phyloP scores from a whole-genome alignment of 1,140 invertebrate genomes.

The Bombyx mori region DNA sequence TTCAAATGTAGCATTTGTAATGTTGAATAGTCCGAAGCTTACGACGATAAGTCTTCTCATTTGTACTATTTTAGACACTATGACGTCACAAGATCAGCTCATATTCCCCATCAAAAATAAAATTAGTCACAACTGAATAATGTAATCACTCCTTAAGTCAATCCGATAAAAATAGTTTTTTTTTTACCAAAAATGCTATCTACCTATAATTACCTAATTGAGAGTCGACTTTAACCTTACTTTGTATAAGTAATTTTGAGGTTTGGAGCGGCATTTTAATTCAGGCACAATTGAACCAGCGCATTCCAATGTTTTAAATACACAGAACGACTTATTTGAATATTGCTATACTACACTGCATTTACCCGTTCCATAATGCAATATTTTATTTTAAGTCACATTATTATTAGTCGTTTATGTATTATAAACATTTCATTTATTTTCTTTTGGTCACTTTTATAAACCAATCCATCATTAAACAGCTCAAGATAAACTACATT shows the following conservation, averaged over 20 bases:
- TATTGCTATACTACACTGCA: not conserved
- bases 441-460: not conserved
- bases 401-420: slow-evolving; percentile 15
- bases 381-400: not conserved
- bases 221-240: slow-evolving; percentile 50
- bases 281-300: slow-evolving; percentile 68
- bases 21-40: slow-evolving; percentile 69
- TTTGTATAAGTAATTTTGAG: slow-evolving; percentile 67
- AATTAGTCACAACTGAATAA: slow-evolving; percentile 67
- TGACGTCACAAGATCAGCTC: slow-evolving; percentile 66
- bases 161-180: slow-evolving; percentile 37
- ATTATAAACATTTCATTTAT: slow-evolving; percentile 17
- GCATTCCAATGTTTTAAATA: slow-evolving; percentile 60
- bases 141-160: slow-evolving; percentile 66
- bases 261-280: slow-evolving; percentile 68
- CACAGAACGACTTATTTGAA: slow-evolving; percentile 31
- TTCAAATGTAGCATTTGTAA: slow-evolving; percentile 71
- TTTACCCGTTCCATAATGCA: not conserved
- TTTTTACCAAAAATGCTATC: slow-evolving; percentile 49
- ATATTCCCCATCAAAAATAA: slow-evolving; percentile 62
- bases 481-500: not conserved
- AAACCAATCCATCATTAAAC: not conserved
- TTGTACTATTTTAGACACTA: slow-evolving; percentile 73
- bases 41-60: slow-evolving; percentile 73
- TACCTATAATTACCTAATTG: slow-evolving; percentile 39